Evolutionary conservation across 30 jellyfish, hydroid and myxozoan genomes (phyloP).

Genomic region (Aurelia sp.): DNA sequence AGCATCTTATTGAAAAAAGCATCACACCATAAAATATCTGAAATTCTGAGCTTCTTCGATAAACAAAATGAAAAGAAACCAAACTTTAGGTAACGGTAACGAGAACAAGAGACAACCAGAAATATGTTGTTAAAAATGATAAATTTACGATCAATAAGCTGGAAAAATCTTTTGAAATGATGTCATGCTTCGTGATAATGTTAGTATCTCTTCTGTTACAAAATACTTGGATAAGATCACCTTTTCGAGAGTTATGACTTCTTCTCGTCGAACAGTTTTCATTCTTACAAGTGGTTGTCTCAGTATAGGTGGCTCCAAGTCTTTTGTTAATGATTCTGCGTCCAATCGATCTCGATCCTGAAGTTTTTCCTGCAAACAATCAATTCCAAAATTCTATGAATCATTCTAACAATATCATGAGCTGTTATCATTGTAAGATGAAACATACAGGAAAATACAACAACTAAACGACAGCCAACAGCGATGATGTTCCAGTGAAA

Average conservation of each 20-base stretch:
- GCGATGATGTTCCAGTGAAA: too few relatives aligned
- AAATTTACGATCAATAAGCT: background rate
- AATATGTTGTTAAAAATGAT: background rate
- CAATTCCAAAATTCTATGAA: background rate
- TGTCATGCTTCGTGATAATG: background rate
- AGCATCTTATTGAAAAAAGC: too few relatives aligned
- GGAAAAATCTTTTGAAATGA: too few relatives aligned
- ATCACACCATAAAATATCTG: too few relatives aligned
- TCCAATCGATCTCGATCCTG: conserved; percentile 6
- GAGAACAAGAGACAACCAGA: background rate
- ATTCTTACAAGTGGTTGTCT: conserved; percentile 62
- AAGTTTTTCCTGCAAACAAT: conserved; percentile 11
- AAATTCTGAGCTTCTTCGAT: too few relatives aligned
- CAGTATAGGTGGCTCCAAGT: conserved; percentile 31
- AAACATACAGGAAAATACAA: too few relatives aligned
- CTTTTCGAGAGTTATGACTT: conserved; percentile 79
- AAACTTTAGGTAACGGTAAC: too few relatives aligned
- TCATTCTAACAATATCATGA: background rate
- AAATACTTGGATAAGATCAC: background rate
- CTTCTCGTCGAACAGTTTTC: conserved; percentile 86
- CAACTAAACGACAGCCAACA: too few relatives aligned
- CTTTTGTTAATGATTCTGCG: background rate
- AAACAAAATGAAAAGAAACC: too few relatives aligned
- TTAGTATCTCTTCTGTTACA: background rate
- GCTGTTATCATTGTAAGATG: too few relatives aligned